These are phyloP conservation scores for Clivina fossor DNA, from an alignment of 2,888 invertebrate genomes.

Conservation along the genomic window DNA sequence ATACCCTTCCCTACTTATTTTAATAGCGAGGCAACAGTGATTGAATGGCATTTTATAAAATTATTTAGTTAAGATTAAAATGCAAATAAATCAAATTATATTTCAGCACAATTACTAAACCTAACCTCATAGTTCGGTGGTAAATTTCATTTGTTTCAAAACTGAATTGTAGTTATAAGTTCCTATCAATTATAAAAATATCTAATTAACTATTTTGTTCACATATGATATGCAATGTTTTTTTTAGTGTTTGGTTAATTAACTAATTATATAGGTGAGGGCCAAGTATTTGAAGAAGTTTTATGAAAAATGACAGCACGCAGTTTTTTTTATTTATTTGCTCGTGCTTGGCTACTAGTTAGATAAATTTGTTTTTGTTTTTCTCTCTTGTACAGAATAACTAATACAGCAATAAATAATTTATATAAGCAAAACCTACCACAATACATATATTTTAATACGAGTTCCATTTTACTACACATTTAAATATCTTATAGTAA, in stretches of 20 bases:
- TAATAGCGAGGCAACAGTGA: conserved; percentile 32
- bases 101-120: conserved; percentile 10
- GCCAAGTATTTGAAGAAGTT: conserved; percentile 21
- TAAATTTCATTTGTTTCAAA: too few species aligned
- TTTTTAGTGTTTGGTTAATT: conserved; percentile 1
- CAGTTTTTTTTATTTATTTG: conserved; percentile 1
- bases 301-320: conserved; percentile 31
- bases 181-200: neutral
- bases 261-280: conserved; percentile 7
- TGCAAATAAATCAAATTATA: too few species aligned
- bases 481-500: conserved; percentile 27
- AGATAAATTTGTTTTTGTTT: conserved; percentile 9
- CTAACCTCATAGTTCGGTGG: too few species aligned
- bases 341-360: conserved; percentile 18
- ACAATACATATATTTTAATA: conserved; percentile 33
- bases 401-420: conserved; percentile 33
- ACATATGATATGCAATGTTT: conserved; percentile 26
- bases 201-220: too few species aligned
- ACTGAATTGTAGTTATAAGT: too few species aligned
- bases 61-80: too few species aligned
- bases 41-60: conserved; percentile 28
- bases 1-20: conserved; percentile 31
- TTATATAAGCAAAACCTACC: conserved; percentile 31
- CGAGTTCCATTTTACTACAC: conserved; percentile 21
- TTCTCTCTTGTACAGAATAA: conserved; percentile 11